Evolutionary conservation across 1,140 invertebrate genomes (phyloP).

Genomic region (Drosophila melanogaster): DNA sequence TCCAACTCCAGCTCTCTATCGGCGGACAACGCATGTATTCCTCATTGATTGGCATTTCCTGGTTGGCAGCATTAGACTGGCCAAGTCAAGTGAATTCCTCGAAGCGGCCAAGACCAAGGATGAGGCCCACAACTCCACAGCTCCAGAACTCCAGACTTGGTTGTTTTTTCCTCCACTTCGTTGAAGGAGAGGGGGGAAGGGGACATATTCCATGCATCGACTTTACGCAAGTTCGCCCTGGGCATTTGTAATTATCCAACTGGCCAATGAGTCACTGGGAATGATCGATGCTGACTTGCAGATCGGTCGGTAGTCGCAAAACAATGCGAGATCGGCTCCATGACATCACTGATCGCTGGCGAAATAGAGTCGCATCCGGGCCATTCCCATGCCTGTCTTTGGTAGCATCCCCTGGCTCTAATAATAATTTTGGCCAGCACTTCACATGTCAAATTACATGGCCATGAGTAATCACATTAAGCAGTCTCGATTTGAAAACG

Average conservation of each 20-base stretch:
- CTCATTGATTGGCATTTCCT: slow-evolving; percentile 84
- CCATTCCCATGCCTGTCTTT: slow-evolving; percentile 40
- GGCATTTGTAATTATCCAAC: slow-evolving; percentile 47
- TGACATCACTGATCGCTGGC: slow-evolving; percentile 60
- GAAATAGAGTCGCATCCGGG: slow-evolving; percentile 70
- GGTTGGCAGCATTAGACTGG: slow-evolving; percentile 78
- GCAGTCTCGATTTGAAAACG: slow-evolving; percentile 40
- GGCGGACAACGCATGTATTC: slow-evolving; percentile 70
- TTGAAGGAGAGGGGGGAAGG: background rate
- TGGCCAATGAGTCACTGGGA: slow-evolving; percentile 51
- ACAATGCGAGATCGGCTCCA: slow-evolving; percentile 37
- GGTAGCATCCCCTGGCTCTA: slow-evolving; percentile 49
- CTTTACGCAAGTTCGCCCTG: slow-evolving; percentile 15
- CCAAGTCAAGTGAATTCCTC: slow-evolving; percentile 81
- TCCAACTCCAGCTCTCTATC: slow-evolving; percentile 31
- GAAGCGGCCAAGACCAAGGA: slow-evolving; percentile 55
- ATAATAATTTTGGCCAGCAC: slow-evolving; percentile 52
- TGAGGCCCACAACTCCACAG: slow-evolving; percentile 28
- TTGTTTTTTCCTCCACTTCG: background rate
- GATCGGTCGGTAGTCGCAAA: slow-evolving; percentile 28
- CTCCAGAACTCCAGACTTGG: slow-evolving; percentile 8
- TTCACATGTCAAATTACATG: slow-evolving; percentile 71
- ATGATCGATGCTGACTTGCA: slow-evolving; percentile 71
- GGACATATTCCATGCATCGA: slow-evolving; percentile 14
- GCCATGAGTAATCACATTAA: slow-evolving; percentile 78